These are phyloP conservation scores for Ceratosolen solmsi DNA, from an alignment of 1,140 invertebrate genomes.

Conservation along the genomic window DNA sequence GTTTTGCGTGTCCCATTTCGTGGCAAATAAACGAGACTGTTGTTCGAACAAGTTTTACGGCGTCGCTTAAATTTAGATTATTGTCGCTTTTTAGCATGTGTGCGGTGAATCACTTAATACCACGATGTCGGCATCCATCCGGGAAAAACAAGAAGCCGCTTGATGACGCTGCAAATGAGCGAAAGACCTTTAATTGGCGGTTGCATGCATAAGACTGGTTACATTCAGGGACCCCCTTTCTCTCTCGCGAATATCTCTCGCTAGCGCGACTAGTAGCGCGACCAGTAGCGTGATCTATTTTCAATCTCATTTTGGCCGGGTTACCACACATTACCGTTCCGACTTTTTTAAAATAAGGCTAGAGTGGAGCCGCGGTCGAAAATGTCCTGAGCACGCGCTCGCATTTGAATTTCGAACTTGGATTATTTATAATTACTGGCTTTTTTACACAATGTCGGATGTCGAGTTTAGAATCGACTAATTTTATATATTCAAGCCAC, in stretches of 20 bases:
- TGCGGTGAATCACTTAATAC: not conserved
- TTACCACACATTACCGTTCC: slow-evolving; percentile 23
- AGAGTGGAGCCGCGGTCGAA: not conserved
- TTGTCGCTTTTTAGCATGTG: not conserved
- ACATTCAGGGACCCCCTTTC: not conserved
- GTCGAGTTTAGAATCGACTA: not conserved
- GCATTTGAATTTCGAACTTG: slow-evolving; percentile 37
- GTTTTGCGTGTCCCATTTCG: too few relatives aligned
- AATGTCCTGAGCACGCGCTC: not conserved
- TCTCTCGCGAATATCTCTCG: not conserved
- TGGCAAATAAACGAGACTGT: too few relatives aligned
- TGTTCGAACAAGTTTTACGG: too few relatives aligned
- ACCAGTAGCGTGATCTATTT: slow-evolving; percentile 1
- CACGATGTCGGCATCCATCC: not conserved
- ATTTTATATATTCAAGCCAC: slow-evolving; percentile 25
- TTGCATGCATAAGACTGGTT: slow-evolving; percentile 31
- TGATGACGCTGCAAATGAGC: slow-evolving; percentile 21
- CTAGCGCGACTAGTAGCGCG: not conserved
- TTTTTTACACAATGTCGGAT: slow-evolving; percentile 1
- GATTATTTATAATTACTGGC: slow-evolving; percentile 41
- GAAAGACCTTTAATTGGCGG: slow-evolving; percentile 41
- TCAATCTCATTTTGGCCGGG: slow-evolving; percentile 31
- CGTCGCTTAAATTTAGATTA: slow-evolving; percentile 29
- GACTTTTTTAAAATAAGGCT: slow-evolving; percentile 26
- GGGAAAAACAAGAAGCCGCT: not conserved